Base-by-base conservation (phyloP, 35 echinoderm and acorn worm species). In the Strongylocentrotus purpuratus region DNA sequence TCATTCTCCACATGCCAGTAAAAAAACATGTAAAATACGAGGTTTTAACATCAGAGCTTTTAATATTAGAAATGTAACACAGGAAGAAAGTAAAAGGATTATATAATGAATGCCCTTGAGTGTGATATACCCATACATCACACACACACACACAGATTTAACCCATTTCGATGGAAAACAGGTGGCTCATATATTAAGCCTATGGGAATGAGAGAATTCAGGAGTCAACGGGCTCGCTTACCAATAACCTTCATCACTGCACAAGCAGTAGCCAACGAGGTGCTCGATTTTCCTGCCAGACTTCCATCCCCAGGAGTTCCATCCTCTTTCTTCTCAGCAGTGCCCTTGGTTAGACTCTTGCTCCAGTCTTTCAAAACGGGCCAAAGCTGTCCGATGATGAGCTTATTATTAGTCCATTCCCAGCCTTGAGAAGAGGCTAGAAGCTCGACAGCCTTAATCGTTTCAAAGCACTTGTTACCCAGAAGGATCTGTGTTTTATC, bases 361-460 rank as follows among this genome's bases (percentile, higher is more conserved):
- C 94, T 97, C 96, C 96, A 97, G 47, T 93, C 87, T 92, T 95
- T 97, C 32, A 97, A 85, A 25, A 97, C 60, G 15, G 96, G 96
- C 96, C 96, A 97, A 0, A 97, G 86, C 12, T 95, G 46, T 50
- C 95, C 96, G 41, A 91, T 95, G 94, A 97, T 97, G 58, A 97
- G 96, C 41, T 31, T 33, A 85, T 97, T 78, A 52, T 97, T 97
- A 28, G 90, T 97, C 96, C 96, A 97, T 14, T 97, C 92, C 96
- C 96, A 97, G 20, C 96, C 96, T 32, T 90, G 95, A 92, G 31
- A 48, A 25, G 50, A 61, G 7, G 96, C 96, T 28, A 95, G 61
- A 48, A 97, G 58, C 86, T 97, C 96, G 0, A 95, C 9, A 1
- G 96, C 91, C 90, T 95, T 97, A 33, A 92, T 65, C 7, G 94